Conservation (phyloP, 2,797 vertebrate species). For the Coregonus ussuriensis region DNA sequence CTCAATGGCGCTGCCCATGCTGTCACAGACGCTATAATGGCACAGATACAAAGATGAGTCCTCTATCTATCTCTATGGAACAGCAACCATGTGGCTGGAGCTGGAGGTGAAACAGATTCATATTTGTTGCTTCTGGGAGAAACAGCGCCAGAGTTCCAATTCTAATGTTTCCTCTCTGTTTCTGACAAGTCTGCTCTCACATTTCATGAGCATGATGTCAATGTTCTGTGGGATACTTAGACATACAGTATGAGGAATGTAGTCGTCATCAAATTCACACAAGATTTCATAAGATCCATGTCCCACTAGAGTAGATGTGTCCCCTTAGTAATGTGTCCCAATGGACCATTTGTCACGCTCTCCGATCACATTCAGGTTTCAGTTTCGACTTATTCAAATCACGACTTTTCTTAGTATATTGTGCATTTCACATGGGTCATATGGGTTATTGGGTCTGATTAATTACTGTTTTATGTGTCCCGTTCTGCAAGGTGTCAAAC, state of each 20-base stretch:
- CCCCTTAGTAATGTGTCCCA: not conserved
- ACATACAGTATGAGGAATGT: not conserved
- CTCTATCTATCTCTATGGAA: not conserved
- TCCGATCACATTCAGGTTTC: too few relatives aligned
- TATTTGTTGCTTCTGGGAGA: not conserved
- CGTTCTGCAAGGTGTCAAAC: not conserved
- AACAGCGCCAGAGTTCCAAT: not conserved
- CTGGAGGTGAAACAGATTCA: slow-evolving; percentile 12
- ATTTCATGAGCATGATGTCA: not conserved
- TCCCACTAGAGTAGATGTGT: not conserved
- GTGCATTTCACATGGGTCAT: too few relatives aligned
- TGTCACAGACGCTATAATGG: too few relatives aligned
- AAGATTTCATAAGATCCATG: not conserved
- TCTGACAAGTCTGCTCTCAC: not conserved
- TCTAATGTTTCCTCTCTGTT: not conserved
- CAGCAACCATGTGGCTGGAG: slow-evolving; percentile 5
- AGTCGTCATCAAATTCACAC: not conserved
- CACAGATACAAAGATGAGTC: too few relatives aligned
- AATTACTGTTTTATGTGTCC: too few relatives aligned
- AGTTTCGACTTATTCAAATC: too few relatives aligned
- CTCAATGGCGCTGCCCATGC: too few relatives aligned
- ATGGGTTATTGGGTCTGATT: too few relatives aligned
- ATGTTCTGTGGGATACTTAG: not conserved
- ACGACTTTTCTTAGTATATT: too few relatives aligned
- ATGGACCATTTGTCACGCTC: not conserved